phyloP scores from a whole-genome alignment of 2,113 vertebrate species.

The Gallinago jamesoni region DNA sequence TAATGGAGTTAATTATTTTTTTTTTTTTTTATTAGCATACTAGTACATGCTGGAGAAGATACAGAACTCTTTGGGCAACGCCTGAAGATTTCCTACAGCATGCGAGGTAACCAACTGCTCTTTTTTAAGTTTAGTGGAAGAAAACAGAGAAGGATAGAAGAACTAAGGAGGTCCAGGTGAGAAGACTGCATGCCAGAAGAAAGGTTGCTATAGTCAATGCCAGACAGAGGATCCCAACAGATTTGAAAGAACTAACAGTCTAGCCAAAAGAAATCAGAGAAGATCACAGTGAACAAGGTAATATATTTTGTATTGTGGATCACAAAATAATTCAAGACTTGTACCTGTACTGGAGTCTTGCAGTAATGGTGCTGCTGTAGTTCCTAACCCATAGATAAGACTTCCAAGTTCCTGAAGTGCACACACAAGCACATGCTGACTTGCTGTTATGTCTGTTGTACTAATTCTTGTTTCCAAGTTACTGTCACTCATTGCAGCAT shows the following conservation, averaged over 20 bases:
- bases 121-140: background rate
- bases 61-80: background rate
- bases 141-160: background rate
- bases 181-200: background rate
- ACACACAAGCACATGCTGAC: conserved; percentile 86
- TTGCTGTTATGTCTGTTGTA: conserved; percentile 74
- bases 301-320: background rate
- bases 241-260: background rate
- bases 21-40: background rate
- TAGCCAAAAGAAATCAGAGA: background rate
- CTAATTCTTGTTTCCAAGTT: conserved; percentile 81
- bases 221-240: background rate
- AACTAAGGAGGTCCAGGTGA: background rate
- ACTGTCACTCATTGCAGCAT: conserved; percentile 78
- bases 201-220: background rate
- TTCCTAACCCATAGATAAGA: conserved; percentile 82
- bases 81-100: background rate
- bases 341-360: conserved; percentile 87
- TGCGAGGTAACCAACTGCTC: background rate
- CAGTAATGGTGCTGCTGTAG: conserved; percentile 84
- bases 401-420: conserved; percentile 89
- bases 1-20: background rate
- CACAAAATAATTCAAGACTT: background rate
- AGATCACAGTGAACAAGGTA: background rate
- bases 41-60: background rate